These are phyloP conservation scores for Acrobasis repandana DNA, from an alignment of 2,888 invertebrate genomes.

Conservation along the genomic window DNA sequence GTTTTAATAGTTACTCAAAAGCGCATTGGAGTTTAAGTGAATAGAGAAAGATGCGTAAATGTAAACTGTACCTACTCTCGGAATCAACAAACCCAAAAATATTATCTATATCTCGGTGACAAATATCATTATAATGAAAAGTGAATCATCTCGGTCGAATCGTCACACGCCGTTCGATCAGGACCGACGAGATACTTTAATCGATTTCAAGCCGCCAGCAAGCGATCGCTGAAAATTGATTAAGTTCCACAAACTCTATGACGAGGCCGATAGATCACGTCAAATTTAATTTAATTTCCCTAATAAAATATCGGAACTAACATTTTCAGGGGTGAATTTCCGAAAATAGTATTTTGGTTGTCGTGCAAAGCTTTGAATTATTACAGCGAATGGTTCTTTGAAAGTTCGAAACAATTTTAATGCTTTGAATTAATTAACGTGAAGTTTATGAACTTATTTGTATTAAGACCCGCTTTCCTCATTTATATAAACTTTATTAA, in stretches of 20 bases:
- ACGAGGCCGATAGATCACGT: constrained; percentile 21
- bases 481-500: too few relatives aligned
- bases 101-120: too few relatives aligned
- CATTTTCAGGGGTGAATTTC: not conserved
- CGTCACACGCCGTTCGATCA: too few relatives aligned
- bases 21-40: too few relatives aligned
- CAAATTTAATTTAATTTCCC: constrained; percentile 18
- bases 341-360: not conserved
- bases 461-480: too few relatives aligned
- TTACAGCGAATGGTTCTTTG: not conserved
- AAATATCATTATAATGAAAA: too few relatives aligned
- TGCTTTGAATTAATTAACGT: not conserved
- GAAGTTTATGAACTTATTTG: not conserved
- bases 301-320: not conserved
- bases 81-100: too few relatives aligned
- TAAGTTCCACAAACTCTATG: constrained; percentile 25
- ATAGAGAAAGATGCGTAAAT: too few relatives aligned
- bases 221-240: constrained; percentile 25
- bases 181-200: constrained; percentile 1
- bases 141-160: too few relatives aligned
- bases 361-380: not conserved
- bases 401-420: not conserved
- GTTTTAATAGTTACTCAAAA: too few relatives aligned
- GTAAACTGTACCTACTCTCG: too few relatives aligned
- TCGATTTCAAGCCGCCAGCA: constrained; percentile 15